A percentile compares a stretch with the other conserved stretches of the same genome.
Evolutionary conservation across 2,797 vertebrate genomes (phyloP).

Genomic region (Rhinichthys osculus): DNA sequence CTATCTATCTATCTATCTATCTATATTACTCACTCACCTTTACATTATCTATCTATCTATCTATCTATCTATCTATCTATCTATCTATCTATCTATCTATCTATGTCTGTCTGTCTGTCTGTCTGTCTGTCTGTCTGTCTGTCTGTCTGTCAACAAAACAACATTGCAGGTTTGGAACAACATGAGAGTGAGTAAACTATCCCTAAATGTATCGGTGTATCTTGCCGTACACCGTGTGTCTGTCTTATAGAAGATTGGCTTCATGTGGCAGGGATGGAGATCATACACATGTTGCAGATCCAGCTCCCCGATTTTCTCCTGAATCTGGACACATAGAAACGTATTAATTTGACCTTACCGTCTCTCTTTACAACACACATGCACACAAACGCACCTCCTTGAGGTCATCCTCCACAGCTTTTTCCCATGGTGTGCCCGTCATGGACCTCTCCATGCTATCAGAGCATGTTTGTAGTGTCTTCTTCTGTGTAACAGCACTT

Average conservation of each 20-base stretch:
- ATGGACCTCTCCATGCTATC: conserved; percentile 18
- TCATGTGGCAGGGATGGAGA: conserved; percentile 50
- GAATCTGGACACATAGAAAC: conserved; percentile 55
- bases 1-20: too few relatives aligned
- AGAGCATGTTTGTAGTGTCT: not conserved
- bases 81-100: too few relatives aligned
- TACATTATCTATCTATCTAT: too few relatives aligned
- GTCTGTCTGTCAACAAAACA: not conserved
- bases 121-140: too few relatives aligned
- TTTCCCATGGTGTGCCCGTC: conserved; percentile 19
- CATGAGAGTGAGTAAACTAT: not conserved
- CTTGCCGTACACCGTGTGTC: conserved; percentile 35
- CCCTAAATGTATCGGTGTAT: conserved; percentile 3
- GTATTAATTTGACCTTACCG: not conserved
- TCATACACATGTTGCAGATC: conserved; percentile 61
- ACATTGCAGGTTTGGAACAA: not conserved
- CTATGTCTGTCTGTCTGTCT: too few relatives aligned
- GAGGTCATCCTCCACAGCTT: conserved; percentile 55
- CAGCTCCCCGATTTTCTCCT: conserved; percentile 58
- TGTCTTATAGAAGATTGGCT: conserved; percentile 25
- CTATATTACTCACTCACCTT: too few relatives aligned
- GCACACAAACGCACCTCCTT: conserved; percentile 54
- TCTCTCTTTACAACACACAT: not conserved
- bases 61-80: too few relatives aligned
- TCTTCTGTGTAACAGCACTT: conserved; percentile 10